Base-by-base conservation (phyloP, 2,888 invertebrate genomes). In the Phymatocera aterrima region DNA sequence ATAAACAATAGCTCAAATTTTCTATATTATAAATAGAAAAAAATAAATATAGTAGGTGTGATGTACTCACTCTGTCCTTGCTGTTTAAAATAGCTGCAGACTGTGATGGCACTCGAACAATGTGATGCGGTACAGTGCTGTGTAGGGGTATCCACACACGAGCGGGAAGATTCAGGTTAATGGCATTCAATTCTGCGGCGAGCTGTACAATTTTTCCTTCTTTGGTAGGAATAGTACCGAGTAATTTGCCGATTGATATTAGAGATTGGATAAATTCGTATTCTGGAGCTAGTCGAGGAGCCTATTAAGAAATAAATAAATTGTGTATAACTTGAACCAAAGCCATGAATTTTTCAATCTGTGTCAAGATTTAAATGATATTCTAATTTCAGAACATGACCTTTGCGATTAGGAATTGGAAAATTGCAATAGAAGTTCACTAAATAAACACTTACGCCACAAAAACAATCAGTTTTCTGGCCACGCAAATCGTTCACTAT, bases 11-110 rank as follows among this genome's bases (percentile, higher is more conserved):
- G 34, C 15, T 51, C 31, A n/a, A n/a, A n/a, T 68, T 43, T 37
- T 31, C 34, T 57, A 57, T 28, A 57, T 57, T 15, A 60, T 18
- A 18, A 54, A 28, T 31, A 61, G 12, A 37, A 46, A 79, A 37
- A 48, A 40, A 34, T 3, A 60, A 79, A 65, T 77, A 54, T 6
- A 61, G 8, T 77, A 54, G n/a, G n/a, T n/a, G n/a, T n/a, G n/a
- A n/a, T 12, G 31, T 65, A 78, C 82, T 83, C 88, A 95, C 95
- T 94, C 98, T 98, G 91, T 98, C 98, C 92, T 99, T 99, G 84
- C 99, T 99, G 91, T 99, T 99, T 83, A 99, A 95, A 77, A 99
- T 99, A 75, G 99, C 99, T 81, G 98, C 98, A 83, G 98, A 97
- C 88, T 98, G 97, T 80, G 98, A 98, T 60, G 99, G 99, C 91